Percentiles rank a stretch among this genome's conserved stretches.
phyloP scores from a whole-genome alignment of 53 echinoderm and acorn worm genomes.

The Paracentrotus lividus region DNA sequence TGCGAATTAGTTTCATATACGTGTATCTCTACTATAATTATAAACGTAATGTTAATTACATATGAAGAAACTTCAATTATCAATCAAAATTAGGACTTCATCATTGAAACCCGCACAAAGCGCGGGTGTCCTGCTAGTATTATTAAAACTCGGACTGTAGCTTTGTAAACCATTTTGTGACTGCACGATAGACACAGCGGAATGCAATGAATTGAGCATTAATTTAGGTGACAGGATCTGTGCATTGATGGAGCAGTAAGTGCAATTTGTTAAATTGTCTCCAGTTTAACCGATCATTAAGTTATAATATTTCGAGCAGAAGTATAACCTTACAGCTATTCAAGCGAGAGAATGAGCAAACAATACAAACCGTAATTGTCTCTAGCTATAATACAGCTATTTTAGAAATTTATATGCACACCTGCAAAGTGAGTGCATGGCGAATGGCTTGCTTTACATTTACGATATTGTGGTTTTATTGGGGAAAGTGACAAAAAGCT shows the following conservation, averaged over 20 bases:
- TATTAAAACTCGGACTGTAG: too few relatives aligned
- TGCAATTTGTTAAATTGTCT: slow-evolving; percentile 18
- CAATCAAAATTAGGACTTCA: too few relatives aligned
- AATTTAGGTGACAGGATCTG: not conserved
- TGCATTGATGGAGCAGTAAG: not conserved
- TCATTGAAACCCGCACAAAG: too few relatives aligned
- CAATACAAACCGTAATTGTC: not conserved
- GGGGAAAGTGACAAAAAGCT: not conserved
- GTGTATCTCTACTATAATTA: too few relatives aligned
- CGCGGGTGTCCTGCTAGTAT: too few relatives aligned
- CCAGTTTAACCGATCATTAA: not conserved
- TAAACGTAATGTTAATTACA: too few relatives aligned
- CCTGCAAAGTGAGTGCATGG: not conserved
- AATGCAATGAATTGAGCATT: not conserved
- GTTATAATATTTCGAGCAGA: not conserved
- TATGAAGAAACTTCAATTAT: too few relatives aligned
- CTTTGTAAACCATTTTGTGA: too few relatives aligned
- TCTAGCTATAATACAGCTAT: not conserved
- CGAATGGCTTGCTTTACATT: not conserved
- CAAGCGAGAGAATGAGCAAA: not conserved
- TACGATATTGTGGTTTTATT: not conserved
- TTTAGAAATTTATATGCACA: not conserved
- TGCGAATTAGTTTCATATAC: too few relatives aligned
- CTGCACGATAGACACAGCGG: not conserved
- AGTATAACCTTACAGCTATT: not conserved